These are phyloP conservation scores for Natrix natrix DNA, from an alignment of 2,797 vertebrate species.

Conservation along the genomic window DNA sequence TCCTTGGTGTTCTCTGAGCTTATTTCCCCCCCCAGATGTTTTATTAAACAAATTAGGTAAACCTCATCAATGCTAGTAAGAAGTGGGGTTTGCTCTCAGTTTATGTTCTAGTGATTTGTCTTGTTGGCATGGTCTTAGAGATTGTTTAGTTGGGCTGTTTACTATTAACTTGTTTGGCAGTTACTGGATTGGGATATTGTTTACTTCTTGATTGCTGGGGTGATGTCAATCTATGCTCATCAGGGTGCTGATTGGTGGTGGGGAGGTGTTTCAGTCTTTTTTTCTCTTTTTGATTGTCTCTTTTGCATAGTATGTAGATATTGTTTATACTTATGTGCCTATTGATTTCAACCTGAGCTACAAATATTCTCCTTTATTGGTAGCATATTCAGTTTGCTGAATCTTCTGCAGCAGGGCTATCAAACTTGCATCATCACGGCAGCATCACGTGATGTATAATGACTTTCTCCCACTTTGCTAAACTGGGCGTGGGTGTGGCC, in stretches of 20 bases:
- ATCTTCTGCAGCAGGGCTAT: neutral
- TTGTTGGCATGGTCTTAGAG: neutral
- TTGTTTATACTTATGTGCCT: neutral
- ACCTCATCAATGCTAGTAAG: neutral
- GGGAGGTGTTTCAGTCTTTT: neutral
- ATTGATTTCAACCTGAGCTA: neutral
- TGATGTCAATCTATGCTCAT: neutral
- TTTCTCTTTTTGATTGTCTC: neutral
- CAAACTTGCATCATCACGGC: neutral
- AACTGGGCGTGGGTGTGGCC: too few relatives aligned
- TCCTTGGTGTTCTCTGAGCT: neutral
- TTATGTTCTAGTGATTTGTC: neutral
- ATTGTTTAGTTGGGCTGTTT: neutral
- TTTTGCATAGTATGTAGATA: neutral
- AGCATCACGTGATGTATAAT: rapidly evolving
- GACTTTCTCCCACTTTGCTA: neutral
- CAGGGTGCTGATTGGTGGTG: neutral
- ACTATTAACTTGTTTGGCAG: neutral
- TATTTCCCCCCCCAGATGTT: neutral
- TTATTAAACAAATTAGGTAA: neutral
- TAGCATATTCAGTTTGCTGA: neutral
- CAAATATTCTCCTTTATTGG: neutral
- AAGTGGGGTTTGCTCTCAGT: neutral
- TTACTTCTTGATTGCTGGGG: neutral
- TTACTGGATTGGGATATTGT: neutral